Evolutionary conservation across 2,888 invertebrate genomes (phyloP).

Genomic region (Mermis nigrescens): DNA sequence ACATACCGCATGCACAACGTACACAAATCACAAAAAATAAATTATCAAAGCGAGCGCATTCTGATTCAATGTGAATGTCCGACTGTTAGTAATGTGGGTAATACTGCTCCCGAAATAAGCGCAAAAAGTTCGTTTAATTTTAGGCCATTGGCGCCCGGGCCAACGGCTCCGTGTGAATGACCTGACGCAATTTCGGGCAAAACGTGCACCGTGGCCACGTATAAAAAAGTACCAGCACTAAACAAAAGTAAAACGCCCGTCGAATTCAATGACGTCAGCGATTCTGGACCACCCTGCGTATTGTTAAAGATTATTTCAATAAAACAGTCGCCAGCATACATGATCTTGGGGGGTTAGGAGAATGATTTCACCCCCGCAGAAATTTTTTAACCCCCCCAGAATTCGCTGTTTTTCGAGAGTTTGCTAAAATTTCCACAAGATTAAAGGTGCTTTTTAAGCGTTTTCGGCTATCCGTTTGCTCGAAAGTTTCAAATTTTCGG

Average conservation of each 20-base stretch:
- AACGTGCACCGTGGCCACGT: slow-evolving; percentile 95
- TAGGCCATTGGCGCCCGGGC: slow-evolving; percentile 34
- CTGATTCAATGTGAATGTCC: slow-evolving; percentile 69
- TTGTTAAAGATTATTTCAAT: neutral
- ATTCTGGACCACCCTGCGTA: slow-evolving; percentile 66
- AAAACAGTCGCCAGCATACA: slow-evolving; percentile 9
- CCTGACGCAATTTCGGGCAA: slow-evolving; percentile 56
- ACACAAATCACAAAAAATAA: no score
- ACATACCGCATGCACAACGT: no score
- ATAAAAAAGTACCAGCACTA: slow-evolving; percentile 93
- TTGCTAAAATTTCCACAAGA: no score
- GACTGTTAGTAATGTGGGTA: slow-evolving; percentile 70
- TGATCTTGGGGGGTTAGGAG: no score
- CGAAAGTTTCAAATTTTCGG: no score
- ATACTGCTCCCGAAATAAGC: slow-evolving; percentile 62
- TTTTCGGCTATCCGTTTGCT: no score
- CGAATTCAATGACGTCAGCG: slow-evolving; percentile 64
- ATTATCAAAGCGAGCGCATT: no score
- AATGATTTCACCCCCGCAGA: no score
- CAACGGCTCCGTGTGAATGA: slow-evolving; percentile 11
- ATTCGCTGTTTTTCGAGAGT: no score
- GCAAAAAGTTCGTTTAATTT: slow-evolving; percentile 57
- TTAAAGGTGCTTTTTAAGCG: no score
- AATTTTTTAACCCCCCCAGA: no score
- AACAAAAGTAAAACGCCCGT: slow-evolving; percentile 95